These are phyloP conservation scores for Thalpophila matura DNA, from an alignment of 2,888 invertebrate species.

Conservation along the genomic window DNA sequence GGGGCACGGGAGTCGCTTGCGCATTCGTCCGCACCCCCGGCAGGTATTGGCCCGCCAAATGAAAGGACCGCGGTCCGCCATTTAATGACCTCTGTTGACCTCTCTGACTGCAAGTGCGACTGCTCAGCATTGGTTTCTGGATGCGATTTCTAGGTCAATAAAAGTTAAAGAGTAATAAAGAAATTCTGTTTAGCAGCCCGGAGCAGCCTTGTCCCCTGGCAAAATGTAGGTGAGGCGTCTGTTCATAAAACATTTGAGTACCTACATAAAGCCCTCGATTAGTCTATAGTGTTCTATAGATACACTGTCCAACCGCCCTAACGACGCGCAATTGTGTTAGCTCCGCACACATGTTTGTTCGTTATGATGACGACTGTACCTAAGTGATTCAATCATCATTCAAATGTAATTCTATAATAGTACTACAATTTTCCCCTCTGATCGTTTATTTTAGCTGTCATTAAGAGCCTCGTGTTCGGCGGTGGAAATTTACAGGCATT, in stretches of 20 bases:
- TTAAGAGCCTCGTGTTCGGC: not conserved
- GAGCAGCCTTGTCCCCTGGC: too few species aligned
- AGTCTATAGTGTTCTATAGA: not conserved
- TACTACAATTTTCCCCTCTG: conserved; percentile 27
- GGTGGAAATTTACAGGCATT: not conserved
- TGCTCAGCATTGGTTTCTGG: too few species aligned
- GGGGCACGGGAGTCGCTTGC: too few species aligned
- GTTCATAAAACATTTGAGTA: conserved; percentile 1
- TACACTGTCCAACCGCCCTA: conserved; percentile 9
- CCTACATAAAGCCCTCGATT: not conserved
- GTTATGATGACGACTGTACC: conserved; percentile 5
- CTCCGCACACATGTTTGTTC: conserved; percentile 18
- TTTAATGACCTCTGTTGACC: too few species aligned
- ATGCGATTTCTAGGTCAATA: too few species aligned
- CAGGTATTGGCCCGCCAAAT: too few species aligned
- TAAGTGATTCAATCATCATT: conserved; percentile 43
- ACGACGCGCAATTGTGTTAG: conserved; percentile 32
- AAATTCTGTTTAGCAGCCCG: too few species aligned
- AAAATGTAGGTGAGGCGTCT: too few species aligned
- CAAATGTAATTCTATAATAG: conserved; percentile 24
- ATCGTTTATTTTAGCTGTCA: not conserved
- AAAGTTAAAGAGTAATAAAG: too few species aligned
- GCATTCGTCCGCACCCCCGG: too few species aligned
- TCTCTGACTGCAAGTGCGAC: too few species aligned
- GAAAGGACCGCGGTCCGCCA: too few species aligned